Conservation (phyloP, 2,797 vertebrate species). For the Lates japonicus region DNA sequence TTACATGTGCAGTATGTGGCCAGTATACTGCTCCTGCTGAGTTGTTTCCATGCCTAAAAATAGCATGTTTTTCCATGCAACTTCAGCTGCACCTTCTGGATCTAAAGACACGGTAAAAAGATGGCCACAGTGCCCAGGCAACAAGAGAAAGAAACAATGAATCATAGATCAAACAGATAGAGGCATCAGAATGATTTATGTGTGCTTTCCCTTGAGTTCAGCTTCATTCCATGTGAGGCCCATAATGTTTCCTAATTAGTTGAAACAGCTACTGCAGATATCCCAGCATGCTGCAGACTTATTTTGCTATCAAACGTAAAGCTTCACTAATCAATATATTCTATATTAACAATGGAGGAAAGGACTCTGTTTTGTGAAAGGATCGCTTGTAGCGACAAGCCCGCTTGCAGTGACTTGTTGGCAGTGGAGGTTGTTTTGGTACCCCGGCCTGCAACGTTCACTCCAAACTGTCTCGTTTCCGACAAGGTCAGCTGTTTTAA, state of each 20-base stretch:
- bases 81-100: background rate
- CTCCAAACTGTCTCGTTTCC: background rate
- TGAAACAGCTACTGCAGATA: background rate
- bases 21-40: background rate
- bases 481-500: background rate
- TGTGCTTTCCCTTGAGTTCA: background rate
- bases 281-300: background rate
- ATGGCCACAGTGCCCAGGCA: background rate
- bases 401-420: too few species aligned
- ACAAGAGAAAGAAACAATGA: background rate
- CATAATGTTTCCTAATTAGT: slow-evolving; percentile 18
- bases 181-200: background rate
- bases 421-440: background rate
- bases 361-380: background rate
- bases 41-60: background rate
- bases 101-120: background rate
- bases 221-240: background rate
- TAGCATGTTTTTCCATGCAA: background rate
- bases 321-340: background rate
- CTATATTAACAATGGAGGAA: background rate
- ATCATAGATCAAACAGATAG: background rate
- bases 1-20: background rate
- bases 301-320: background rate
- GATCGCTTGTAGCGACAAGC: background rate
- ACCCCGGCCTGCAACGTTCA: background rate